A percentile compares a stretch with the other conserved stretches of the same genome.
Conservation (phyloP, 1,140 invertebrate genomes). For the Drosophila ercepeae region DNA sequence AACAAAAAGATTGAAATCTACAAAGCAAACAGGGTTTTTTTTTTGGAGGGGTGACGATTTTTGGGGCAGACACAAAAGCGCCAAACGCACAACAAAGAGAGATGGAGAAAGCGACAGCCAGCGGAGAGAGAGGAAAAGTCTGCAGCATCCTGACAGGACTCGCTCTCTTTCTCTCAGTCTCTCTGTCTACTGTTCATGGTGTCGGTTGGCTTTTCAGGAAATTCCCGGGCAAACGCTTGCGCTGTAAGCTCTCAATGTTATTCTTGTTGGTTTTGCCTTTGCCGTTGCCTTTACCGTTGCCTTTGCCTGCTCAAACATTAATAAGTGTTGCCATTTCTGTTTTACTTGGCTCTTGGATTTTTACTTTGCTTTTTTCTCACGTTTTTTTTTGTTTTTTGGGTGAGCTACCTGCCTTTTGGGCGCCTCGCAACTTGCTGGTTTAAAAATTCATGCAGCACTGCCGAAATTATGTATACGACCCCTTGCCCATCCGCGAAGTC, state of each 20-base stretch:
- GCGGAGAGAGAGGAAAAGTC: slow-evolving; percentile 4
- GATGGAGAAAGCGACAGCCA: not conserved
- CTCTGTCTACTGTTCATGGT: slow-evolving; percentile 12
- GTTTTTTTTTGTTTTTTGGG: slow-evolving; percentile 3
- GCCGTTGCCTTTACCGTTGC: slow-evolving; percentile 30
- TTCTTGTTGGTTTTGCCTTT: slow-evolving; percentile 41
- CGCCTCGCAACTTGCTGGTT: slow-evolving; percentile 42
- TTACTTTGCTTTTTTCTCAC: slow-evolving; percentile 20
- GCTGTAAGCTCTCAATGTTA: slow-evolving; percentile 45
- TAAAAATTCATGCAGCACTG: slow-evolving; percentile 78
- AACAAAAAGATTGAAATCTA: slow-evolving; percentile 62
- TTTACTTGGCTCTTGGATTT: slow-evolving; percentile 45
- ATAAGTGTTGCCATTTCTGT: slow-evolving; percentile 76
- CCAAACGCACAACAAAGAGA: slow-evolving; percentile 60
- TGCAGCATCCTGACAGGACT: slow-evolving; percentile 41
- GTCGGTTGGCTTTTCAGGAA: slow-evolving; percentile 45
- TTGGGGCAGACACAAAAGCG: slow-evolving; percentile 55
- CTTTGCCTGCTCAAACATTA: slow-evolving; percentile 70
- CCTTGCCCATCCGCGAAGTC: slow-evolving; percentile 22
- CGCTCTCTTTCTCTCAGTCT: not conserved
- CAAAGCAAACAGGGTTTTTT: slow-evolving; percentile 61
- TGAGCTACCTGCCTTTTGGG: slow-evolving; percentile 60
- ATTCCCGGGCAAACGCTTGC: slow-evolving; percentile 83
- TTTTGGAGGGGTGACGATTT: slow-evolving; percentile 9
- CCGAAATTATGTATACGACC: slow-evolving; percentile 78